Evolutionary conservation across 2,797 vertebrate genomes (phyloP), one percentile per base, ranked within the genome.

Genomic region (Hirundo rustica): DNA sequence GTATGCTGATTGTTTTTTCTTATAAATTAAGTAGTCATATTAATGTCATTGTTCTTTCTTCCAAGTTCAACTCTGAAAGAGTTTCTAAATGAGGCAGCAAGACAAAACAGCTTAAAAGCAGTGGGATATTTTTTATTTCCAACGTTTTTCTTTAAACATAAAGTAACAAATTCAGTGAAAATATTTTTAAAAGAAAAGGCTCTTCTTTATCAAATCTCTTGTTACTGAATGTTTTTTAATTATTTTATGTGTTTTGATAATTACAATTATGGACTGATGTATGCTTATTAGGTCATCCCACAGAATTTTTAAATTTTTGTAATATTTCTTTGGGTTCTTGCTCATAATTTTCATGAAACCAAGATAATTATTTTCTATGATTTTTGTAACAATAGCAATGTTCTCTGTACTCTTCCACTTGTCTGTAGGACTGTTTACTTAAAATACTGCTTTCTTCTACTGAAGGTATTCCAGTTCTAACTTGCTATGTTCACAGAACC

Each of bases 41-140:
- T 73, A 72, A 85, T 71, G 12, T 9, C 5, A 30, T 23, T 57
- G 5, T 38, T 68, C 84, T 76, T 7, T 81, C 16, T 83, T 89
- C 85, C 62, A 40, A 94, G 61, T 72, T 93, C 36, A 88, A 4
- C 5, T 21, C 34, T 85, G 58, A 30, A 17, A 47, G 44, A 85
- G 23, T 20, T 82, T 84, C 76, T 54, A 73, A 78, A 27, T 38
- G 12, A 44, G 32, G 27, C 23, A n/a, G 6, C 23, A 54, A 82
- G 42, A 40, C 5, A 62, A 16, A 64, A 34, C 13, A 32, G 2
- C 29, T 78, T 94, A 89, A 97, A 97, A 97, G 94, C 95, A 87
- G 92, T 96, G 60, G 94, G 94, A 92, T 98, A 96, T 21, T 11
- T 87, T 36, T 2, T 55, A 81, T 92, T 91, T 88, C 95, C 97